Percentiles rank a stretch among this genome's conserved stretches.
These are phyloP conservation scores for Silurus meridionalis DNA, from an alignment of 2,113 vertebrate species.

Conservation along the genomic window DNA sequence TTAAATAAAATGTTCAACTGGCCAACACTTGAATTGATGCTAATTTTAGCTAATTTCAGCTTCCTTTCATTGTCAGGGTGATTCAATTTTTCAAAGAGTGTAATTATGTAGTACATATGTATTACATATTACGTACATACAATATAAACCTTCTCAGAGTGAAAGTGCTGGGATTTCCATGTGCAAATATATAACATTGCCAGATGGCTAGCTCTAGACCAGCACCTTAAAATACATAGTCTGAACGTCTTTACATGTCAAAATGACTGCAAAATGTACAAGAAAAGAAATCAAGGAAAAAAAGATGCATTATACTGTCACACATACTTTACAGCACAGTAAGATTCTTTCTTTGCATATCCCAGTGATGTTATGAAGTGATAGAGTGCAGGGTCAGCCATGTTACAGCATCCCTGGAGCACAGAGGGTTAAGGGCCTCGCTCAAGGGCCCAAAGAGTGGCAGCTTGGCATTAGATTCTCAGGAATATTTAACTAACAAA, in stretches of 20 bases:
- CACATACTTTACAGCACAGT: no score
- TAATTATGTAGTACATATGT: not conserved
- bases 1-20: not conserved
- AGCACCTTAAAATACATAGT: not conserved
- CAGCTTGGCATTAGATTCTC: slow-evolving; percentile 1
- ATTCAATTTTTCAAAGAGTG: not conserved
- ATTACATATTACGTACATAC: not conserved
- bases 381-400: no score
- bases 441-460: no score
- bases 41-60: not conserved
- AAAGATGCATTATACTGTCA: no score
- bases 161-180: not conserved
- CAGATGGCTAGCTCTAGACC: not conserved
- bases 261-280: not conserved
- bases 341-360: no score
- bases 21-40: not conserved
- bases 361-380: no score
- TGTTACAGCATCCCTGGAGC: no score
- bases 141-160: not conserved
- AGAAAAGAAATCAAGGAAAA: no score
- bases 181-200: not conserved
- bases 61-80: not conserved
- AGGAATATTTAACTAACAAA: not conserved
- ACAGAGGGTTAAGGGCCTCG: no score
- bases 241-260: not conserved